Base-by-base conservation (phyloP, 37 sponge, comb jelly and placozoan species). In the Corticium candelabrum region DNA sequence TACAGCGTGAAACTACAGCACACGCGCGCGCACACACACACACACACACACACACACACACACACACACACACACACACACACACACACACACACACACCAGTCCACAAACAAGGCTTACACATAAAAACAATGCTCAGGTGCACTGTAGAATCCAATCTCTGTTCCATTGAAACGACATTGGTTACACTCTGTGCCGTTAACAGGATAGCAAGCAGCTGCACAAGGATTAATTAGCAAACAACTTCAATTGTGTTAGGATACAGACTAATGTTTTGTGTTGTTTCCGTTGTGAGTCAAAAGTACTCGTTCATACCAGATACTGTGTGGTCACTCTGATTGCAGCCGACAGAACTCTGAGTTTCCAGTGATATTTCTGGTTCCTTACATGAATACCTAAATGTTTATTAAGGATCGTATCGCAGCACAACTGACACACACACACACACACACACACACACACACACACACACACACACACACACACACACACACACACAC, bases 71-170 rank as follows among this genome's bases (percentile, higher is more conserved):
- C 81, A 2, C 41, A 57, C 37, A 33, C 37, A 68, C 69, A 68
- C 79, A 79, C 69, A 67, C 69, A 67, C 69, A 68, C 79, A 68
- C 69, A 79, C 79, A 79, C 68, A 79, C 69, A 68, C 37, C 37
- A 40, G 31, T 56, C 36, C 74, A 40, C 38, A 35, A 31, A 32
- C 68, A n/a, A n/a, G n/a, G n/a, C 62, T 50, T 50, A 50, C 62
- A 50, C 62, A 50, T 50, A 50, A 50, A 27, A 50, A 50, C 62
- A 50, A 21, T 11, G 62, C n/a, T n/a, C 21, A 50, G 11, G 15
- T 50, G 62, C 62, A 27, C 21, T 21, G 62, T 50, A n/a, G 62
- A 50, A 50, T 50, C 15, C 62, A 27, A 11, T 21, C 21, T 50
- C 62, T 11, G 62, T 50, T 11, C 62, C 62, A 21, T 50, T 50